Conservation (phyloP, 2,888 invertebrate genomes). For the Malacosoma neustria region DNA sequence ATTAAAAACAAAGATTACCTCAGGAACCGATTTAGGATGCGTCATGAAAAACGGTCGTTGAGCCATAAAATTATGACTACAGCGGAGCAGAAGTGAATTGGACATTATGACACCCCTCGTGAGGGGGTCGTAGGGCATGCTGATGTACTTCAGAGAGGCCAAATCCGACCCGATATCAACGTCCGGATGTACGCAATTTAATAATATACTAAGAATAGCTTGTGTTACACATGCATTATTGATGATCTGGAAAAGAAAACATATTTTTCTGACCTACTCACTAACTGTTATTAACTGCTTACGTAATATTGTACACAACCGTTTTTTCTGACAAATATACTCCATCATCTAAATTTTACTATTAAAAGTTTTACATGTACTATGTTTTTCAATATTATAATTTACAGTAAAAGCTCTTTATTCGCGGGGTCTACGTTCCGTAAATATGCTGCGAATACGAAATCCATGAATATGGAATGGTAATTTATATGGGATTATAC, state of each 20-base stretch:
- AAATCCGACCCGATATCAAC: constrained; percentile 86
- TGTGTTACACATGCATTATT: constrained; percentile 99
- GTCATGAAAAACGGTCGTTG: constrained; percentile 94
- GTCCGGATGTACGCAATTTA: constrained; percentile 92
- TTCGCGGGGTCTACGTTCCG: too few species aligned
- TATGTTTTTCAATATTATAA: too few species aligned
- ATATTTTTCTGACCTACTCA: too few species aligned
- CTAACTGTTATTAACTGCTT: neutral
- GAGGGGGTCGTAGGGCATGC: constrained; percentile 88
- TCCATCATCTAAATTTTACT: too few species aligned
- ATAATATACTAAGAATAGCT: constrained; percentile 94
- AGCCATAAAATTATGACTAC: constrained; percentile 98
- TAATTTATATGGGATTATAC: too few species aligned
- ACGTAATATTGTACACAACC: too few species aligned
- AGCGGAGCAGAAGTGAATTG: constrained; percentile 94
- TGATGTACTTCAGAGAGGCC: constrained; percentile 87
- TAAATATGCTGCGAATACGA: too few species aligned
- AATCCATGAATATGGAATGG: too few species aligned
- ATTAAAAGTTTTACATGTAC: too few species aligned
- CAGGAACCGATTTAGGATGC: constrained; percentile 81
- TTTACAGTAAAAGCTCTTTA: too few species aligned
- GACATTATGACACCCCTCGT: constrained; percentile 95
- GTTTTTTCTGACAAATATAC: too few species aligned
- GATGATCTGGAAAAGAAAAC: constrained; percentile 81
- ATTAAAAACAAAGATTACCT: constrained; percentile 71